Evolutionary conservation across 2,888 invertebrate genomes (phyloP).

Genomic region (Dicycla oo): DNA sequence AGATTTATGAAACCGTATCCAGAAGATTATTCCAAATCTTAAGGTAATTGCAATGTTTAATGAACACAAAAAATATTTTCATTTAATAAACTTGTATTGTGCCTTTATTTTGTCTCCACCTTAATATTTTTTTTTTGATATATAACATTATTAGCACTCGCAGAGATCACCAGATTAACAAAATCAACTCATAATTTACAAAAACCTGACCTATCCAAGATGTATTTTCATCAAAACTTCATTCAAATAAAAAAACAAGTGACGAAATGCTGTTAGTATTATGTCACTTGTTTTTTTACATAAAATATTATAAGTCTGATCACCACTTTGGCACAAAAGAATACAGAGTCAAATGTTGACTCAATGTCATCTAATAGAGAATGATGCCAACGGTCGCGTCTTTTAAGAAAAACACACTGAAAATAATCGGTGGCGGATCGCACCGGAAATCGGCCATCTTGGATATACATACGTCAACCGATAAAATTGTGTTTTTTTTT

Average conservation of each 20-base stretch:
- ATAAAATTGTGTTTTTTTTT: conserved; percentile 41
- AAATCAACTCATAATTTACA: not conserved
- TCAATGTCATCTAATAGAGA: conserved; percentile 62
- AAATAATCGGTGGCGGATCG: conserved; percentile 71
- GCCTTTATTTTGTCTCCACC: no score
- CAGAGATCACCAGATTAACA: not conserved
- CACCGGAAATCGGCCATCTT: conserved; percentile 73
- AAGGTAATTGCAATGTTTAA: no score
- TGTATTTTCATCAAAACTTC: not conserved
- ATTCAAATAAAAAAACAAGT: not conserved
- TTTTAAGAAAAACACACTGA: conserved; percentile 71
- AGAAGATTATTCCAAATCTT: no score
- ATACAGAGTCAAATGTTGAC: conserved; percentile 34
- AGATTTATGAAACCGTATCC: no score
- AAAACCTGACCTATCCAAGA: not conserved
- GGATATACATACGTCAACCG: conserved; percentile 71
- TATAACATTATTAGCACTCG: not conserved
- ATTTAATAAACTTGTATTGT: no score
- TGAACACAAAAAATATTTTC: no score
- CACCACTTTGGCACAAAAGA: conserved; percentile 49
- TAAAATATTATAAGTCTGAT: conserved; percentile 34
- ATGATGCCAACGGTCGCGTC: conserved; percentile 62
- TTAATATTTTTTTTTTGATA: no score
- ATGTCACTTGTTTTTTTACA: no score
- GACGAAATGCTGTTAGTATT: conserved; percentile 28